Conservation (phyloP, 2,797 vertebrate genomes). For the Cheracebus regulus region DNA sequence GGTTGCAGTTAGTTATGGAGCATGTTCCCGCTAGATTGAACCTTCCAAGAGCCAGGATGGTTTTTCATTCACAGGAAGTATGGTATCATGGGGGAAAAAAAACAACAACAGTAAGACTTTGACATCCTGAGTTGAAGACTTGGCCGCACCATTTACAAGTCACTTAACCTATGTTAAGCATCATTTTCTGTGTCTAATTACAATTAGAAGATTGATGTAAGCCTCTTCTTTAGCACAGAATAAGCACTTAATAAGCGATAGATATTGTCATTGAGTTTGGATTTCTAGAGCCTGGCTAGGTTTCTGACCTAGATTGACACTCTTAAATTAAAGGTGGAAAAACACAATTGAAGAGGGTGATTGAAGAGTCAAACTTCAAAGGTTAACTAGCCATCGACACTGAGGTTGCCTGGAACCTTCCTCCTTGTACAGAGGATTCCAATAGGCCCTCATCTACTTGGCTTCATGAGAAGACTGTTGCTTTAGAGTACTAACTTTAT, state of each 20-base stretch:
- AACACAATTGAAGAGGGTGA: neutral
- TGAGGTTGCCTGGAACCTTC: neutral
- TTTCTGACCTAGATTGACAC: neutral
- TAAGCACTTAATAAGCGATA: neutral
- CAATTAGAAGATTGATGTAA: neutral
- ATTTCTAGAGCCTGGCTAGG: neutral
- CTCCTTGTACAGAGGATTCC: neutral
- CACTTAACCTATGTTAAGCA: neutral
- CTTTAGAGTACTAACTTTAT: neutral
- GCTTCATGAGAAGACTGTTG: neutral
- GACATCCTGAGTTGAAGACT: neutral
- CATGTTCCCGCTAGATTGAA: neutral
- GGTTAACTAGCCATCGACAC: neutral
- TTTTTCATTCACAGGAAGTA: neutral
- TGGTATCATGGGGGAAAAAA: accelerated
- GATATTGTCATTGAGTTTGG: neutral
- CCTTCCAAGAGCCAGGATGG: neutral
- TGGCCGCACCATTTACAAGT: neutral
- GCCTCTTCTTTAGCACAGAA: neutral
- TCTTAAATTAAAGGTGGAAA: neutral
- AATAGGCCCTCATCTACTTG: neutral
- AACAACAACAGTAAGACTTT: neutral
- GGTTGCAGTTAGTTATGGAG: neutral
- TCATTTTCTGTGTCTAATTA: conserved; percentile 5
- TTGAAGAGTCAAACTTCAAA: neutral